Evolutionary conservation across 2,113 vertebrate species (phyloP).

Genomic region (Enhydra lutris): DNA sequence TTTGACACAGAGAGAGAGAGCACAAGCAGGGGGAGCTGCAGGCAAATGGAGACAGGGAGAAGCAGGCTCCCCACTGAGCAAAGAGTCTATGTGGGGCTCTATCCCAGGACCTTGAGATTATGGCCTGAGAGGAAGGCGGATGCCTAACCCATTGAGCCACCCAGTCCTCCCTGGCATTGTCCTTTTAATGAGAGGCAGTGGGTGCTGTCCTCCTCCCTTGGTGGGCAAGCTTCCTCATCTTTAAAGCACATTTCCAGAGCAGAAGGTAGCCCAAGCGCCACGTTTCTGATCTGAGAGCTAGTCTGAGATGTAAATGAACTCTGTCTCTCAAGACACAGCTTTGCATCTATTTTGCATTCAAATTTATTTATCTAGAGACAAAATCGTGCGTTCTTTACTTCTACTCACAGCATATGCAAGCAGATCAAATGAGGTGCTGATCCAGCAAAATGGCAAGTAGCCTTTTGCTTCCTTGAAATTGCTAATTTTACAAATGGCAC

Average conservation of each 20-base stretch:
- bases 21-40: background rate
- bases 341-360: slow-evolving; percentile 72
- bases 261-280: slow-evolving; percentile 31
- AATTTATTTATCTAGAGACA: slow-evolving; percentile 72
- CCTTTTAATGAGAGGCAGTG: slow-evolving; percentile 4
- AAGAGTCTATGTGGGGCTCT: background rate
- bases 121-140: background rate
- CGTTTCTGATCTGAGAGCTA: slow-evolving; percentile 49
- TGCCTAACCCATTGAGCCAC: background rate
- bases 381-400: slow-evolving; percentile 69
- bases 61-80: background rate
- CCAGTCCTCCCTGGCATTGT: background rate
- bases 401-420: slow-evolving; percentile 60
- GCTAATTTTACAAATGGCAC: slow-evolving; percentile 77
- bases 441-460: slow-evolving; percentile 71
- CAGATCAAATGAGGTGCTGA: slow-evolving; percentile 70
- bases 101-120: background rate
- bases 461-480: slow-evolving; percentile 73
- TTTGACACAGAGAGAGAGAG: background rate
- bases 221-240: background rate
- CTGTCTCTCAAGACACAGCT: slow-evolving; percentile 69
- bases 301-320: slow-evolving; percentile 71
- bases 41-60: background rate
- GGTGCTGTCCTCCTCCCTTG: background rate
- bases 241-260: slow-evolving; percentile 39